Conservation (phyloP, 2,888 invertebrate genomes). For the Pimpla rufipes region DNA sequence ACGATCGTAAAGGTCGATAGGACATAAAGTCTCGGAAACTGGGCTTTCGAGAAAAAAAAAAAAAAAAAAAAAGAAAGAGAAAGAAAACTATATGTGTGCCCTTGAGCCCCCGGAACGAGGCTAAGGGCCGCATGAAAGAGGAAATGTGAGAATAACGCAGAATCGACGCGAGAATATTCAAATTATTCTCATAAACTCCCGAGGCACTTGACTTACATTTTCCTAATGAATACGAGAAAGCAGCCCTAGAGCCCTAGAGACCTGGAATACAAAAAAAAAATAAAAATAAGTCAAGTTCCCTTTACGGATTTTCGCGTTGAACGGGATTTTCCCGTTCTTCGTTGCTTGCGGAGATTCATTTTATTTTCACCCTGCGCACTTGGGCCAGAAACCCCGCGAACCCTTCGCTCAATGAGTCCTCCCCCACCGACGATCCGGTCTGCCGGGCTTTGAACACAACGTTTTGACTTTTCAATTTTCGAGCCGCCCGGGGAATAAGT, state of each 20-base stretch:
- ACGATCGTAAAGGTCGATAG: slow-evolving; percentile 56
- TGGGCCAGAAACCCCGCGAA: not conserved
- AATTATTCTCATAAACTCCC: slow-evolving; percentile 8
- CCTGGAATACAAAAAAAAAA: too few relatives aligned
- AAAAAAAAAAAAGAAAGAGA: not conserved
- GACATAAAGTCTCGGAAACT: slow-evolving; percentile 51
- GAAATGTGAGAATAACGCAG: not conserved
- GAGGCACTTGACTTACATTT: slow-evolving; percentile 1
- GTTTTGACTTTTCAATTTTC: slow-evolving; percentile 15
- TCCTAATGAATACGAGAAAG: slow-evolving; percentile 12
- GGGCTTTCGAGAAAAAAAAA: slow-evolving; percentile 19
- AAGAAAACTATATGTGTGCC: not conserved
- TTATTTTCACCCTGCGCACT: not conserved
- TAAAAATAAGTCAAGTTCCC: too few relatives aligned
- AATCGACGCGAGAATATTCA: not conserved
- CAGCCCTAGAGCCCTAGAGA: not conserved
- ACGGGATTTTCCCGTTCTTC: not conserved
- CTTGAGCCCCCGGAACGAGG: not conserved
- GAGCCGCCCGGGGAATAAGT: not conserved
- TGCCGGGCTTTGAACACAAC: not conserved
- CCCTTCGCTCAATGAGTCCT: not conserved
- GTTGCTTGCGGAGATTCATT: not conserved
- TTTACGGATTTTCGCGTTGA: not conserved
- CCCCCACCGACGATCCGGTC: not conserved
- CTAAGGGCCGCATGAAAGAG: not conserved